Conservation (phyloP, 2,113 vertebrate genomes). For the Engraulis encrasicolus region DNA sequence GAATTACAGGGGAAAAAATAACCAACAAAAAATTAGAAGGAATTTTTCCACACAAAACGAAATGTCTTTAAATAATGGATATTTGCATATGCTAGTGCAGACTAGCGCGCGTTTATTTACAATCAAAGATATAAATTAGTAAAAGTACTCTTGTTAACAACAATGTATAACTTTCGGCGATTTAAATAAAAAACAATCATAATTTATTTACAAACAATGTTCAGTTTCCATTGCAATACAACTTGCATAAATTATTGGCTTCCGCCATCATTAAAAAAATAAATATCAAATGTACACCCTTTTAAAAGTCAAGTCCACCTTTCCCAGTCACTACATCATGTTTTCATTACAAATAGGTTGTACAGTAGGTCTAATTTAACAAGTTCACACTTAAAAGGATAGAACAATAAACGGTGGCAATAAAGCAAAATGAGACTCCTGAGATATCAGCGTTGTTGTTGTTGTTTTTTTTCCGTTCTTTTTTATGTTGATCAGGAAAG, state of each 20-base stretch:
- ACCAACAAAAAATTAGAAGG: background rate
- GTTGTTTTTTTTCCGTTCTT: conserved; percentile 62
- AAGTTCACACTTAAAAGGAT: conserved; percentile 84
- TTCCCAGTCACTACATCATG: conserved; percentile 70
- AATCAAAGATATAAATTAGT: conserved; percentile 99
- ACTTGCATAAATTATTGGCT: conserved; percentile 99
- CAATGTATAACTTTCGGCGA: conserved; percentile 89
- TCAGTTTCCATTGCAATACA: conserved; percentile 97
- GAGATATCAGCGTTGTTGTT: conserved; percentile 92
- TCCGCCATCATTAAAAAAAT: conserved; percentile 97
- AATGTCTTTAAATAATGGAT: conserved; percentile 72
- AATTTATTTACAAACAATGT: conserved; percentile 96
- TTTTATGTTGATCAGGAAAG: conserved; percentile 72
- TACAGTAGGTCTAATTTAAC: conserved; percentile 81
- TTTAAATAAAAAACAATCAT: conserved; percentile 97
- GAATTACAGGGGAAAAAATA: background rate
- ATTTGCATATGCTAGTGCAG: conserved; percentile 73
- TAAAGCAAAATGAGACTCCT: conserved; percentile 93
- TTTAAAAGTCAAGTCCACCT: conserved; percentile 91
- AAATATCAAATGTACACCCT: conserved; percentile 99
- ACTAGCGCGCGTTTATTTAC: conserved; percentile 95
- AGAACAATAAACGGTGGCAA: conserved; percentile 86
- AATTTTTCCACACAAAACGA: conserved; percentile 29
- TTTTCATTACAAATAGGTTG: conserved; percentile 81
- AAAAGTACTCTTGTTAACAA: conserved; percentile 95